Percentiles rank a stretch among this genome's conserved stretches.
These are phyloP conservation scores for Campoplex nolae DNA, from an alignment of 2,888 invertebrate genomes.

Conservation along the genomic window DNA sequence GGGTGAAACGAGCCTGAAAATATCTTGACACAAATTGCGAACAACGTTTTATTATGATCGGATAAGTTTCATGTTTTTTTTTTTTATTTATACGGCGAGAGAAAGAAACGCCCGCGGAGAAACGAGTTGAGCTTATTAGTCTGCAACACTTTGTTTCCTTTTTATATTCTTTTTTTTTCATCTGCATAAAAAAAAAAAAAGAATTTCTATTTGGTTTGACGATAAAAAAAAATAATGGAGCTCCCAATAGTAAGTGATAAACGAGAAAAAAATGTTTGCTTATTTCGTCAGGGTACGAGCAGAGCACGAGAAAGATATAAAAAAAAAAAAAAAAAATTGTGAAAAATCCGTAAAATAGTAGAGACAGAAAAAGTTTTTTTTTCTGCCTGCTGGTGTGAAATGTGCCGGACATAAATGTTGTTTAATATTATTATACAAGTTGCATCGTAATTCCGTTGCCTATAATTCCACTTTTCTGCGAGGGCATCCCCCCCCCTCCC, in stretches of 20 bases:
- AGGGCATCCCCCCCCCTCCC: background rate
- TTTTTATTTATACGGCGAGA: too few relatives aligned
- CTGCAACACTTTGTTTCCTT: background rate
- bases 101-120: too few relatives aligned
- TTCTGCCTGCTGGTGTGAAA: background rate
- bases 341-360: background rate
- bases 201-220: background rate
- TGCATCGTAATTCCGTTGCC: constrained; percentile 38
- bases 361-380: background rate
- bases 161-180: background rate
- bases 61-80: too few relatives aligned
- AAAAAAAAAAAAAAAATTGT: constrained; percentile 6
- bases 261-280: background rate
- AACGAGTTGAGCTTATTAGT: too few relatives aligned
- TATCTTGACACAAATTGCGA: too few relatives aligned
- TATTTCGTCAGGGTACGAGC: too few relatives aligned
- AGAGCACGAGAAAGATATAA: background rate
- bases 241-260: background rate
- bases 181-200: background rate
- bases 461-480: constrained; percentile 36
- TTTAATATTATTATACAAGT: constrained; percentile 23
- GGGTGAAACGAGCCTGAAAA: too few relatives aligned
- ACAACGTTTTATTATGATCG: too few relatives aligned
- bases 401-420: background rate
- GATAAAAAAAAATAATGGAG: background rate